These are phyloP conservation scores for Gobio gobio DNA, from an alignment of 2,113 vertebrate species.

Conservation along the genomic window DNA sequence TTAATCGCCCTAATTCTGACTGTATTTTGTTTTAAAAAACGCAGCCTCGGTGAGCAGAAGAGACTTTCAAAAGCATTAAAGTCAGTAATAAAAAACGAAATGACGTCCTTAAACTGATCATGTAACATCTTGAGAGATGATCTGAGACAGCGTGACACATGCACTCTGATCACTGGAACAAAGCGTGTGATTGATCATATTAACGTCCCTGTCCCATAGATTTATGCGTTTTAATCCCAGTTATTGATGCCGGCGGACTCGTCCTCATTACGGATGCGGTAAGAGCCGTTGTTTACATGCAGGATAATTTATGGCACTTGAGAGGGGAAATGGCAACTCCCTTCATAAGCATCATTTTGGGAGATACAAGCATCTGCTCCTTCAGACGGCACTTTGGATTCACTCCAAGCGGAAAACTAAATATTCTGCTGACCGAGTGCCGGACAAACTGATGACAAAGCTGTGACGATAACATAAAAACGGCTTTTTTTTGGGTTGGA, in stretches of 20 bases:
- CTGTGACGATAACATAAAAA: conserved; percentile 28
- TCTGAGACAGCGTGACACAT: conserved; percentile 20
- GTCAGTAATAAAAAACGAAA: not conserved
- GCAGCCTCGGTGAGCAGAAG: no score
- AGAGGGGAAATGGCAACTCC: conserved; percentile 18
- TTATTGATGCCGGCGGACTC: conserved; percentile 51
- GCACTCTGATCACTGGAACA: conserved; percentile 21
- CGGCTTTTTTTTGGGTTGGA: not conserved
- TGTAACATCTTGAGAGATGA: no score
- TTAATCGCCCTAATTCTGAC: no score
- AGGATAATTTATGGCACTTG: conserved; percentile 42
- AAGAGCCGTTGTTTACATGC: conserved; percentile 40
- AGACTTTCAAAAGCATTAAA: no score
- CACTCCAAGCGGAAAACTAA: not conserved
- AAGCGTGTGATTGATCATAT: conserved; percentile 51
- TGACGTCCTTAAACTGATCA: not conserved
- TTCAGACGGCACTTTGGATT: conserved; percentile 10
- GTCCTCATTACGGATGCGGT: conserved; percentile 44
- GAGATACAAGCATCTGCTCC: conserved; percentile 26
- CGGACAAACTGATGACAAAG: not conserved
- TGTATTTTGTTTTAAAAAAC: not conserved
- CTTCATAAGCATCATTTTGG: conserved; percentile 42
- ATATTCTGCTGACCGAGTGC: conserved; percentile 16
- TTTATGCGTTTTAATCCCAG: conserved; percentile 60
- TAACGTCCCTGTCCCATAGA: conserved; percentile 49